phyloP scores from a whole-genome alignment of 2,113 vertebrate species.

The Salvator merianae region DNA sequence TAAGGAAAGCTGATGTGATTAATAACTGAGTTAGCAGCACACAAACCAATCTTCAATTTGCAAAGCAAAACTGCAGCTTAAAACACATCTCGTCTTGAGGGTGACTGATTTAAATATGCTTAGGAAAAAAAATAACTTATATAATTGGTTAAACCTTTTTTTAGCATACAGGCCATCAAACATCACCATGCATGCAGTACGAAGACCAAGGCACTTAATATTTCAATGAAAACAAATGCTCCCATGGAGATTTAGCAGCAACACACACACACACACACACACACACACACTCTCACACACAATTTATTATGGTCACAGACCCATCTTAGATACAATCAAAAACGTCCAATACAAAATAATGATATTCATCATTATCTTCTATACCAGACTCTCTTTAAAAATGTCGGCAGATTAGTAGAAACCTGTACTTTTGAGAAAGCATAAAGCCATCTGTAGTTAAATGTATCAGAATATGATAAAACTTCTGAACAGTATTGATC shows the following conservation, averaged over 20 bases:
- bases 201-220: not conserved
- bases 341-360: not conserved
- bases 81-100: slow-evolving; percentile 6
- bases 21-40: slow-evolving; percentile 21
- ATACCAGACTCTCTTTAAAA: slow-evolving; percentile 26
- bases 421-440: slow-evolving; percentile 20
- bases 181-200: not conserved
- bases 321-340: too few relatives aligned
- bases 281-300: too few relatives aligned
- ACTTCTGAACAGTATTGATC: not conserved
- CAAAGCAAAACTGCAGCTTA: not conserved
- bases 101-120: not conserved
- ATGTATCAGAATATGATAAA: not conserved
- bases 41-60: slow-evolving; percentile 14
- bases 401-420: not conserved
- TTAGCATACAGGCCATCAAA: not conserved
- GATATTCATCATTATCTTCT: slow-evolving; percentile 19
- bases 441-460: not conserved
- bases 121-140: not conserved
- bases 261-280: not conserved
- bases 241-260: not conserved
- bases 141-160: not conserved
- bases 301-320: too few relatives aligned
- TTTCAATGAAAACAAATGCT: not conserved
- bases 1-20: slow-evolving; percentile 45